These are phyloP conservation scores for Thomomys bottae DNA, from an alignment of 2,113 vertebrate genomes.

Conservation along the genomic window DNA sequence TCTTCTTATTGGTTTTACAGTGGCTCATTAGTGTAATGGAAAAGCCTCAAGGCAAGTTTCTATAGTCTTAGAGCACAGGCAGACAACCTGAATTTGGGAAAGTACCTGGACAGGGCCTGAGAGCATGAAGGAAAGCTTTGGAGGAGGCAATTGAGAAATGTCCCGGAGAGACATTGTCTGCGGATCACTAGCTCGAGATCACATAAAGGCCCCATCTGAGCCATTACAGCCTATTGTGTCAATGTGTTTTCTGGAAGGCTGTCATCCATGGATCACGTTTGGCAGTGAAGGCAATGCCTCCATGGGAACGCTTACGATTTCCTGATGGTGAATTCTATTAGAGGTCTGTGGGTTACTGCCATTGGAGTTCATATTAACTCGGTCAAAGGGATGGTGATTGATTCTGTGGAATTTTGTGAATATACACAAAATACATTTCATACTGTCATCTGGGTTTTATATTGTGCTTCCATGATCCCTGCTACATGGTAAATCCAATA, in stretches of 20 bases:
- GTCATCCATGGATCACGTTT: slow-evolving; percentile 74
- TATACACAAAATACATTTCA: slow-evolving; percentile 79
- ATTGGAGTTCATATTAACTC: slow-evolving; percentile 74
- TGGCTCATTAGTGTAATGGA: slow-evolving; percentile 49
- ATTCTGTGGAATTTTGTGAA: slow-evolving; percentile 78
- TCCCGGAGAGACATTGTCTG: slow-evolving; percentile 77
- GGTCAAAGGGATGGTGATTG: slow-evolving; percentile 74
- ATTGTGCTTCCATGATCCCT: slow-evolving; percentile 63
- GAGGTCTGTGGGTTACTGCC: slow-evolving; percentile 75
- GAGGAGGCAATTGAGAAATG: slow-evolving; percentile 77
- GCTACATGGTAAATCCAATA: slow-evolving; percentile 74
- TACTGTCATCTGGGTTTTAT: slow-evolving; percentile 73
- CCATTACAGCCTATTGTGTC: slow-evolving; percentile 82
- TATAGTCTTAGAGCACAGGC: neutral
- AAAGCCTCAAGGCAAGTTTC: slow-evolving; percentile 44
- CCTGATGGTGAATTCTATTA: slow-evolving; percentile 79
- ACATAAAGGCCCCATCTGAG: slow-evolving; percentile 80
- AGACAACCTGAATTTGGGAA: slow-evolving; percentile 40
- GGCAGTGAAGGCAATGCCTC: slow-evolving; percentile 55
- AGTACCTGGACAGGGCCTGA: slow-evolving; percentile 47
- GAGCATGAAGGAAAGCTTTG: slow-evolving; percentile 62
- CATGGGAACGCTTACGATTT: slow-evolving; percentile 67
- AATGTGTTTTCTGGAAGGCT: slow-evolving; percentile 78
- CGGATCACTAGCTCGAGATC: slow-evolving; percentile 78
- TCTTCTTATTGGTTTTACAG: slow-evolving; percentile 59